Conservation (phyloP, 2,113 vertebrate species). For the Aspiorhynchus laticeps region DNA sequence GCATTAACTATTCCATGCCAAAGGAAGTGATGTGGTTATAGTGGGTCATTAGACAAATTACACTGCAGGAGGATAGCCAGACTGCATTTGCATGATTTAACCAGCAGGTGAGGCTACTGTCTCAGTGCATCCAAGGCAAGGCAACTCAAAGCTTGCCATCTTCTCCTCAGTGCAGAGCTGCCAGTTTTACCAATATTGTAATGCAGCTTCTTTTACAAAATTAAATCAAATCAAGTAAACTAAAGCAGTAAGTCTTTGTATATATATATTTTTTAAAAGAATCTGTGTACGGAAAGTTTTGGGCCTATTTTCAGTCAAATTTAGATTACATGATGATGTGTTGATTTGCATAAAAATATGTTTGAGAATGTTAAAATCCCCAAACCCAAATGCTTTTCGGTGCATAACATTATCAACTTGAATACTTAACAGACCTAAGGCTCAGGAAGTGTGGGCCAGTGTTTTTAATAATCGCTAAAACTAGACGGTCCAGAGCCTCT, state of each 20-base stretch:
- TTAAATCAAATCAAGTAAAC: not conserved
- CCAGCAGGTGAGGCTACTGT: slow-evolving; percentile 56
- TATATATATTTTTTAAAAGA: too few relatives aligned
- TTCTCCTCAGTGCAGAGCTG: slow-evolving; percentile 4
- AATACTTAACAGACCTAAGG: not conserved
- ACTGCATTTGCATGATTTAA: slow-evolving; percentile 32
- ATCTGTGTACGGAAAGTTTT: not conserved
- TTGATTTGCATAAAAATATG: not conserved
- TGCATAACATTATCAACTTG: not conserved
- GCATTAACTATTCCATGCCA: not conserved
- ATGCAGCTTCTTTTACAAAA: not conserved
- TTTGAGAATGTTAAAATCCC: not conserved
- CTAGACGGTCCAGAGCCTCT: not conserved
- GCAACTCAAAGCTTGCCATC: not conserved
- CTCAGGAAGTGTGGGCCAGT: slow-evolving; percentile 10
- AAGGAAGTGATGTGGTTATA: too few relatives aligned
- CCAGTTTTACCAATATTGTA: not conserved
- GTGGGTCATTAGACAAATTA: not conserved
- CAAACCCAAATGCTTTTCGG: not conserved
- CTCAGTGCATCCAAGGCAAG: not conserved
- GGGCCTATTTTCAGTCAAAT: not conserved
- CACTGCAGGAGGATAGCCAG: not conserved
- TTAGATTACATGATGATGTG: not conserved
- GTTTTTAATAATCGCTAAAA: slow-evolving; percentile 14
- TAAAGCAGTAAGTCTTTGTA: not conserved